Percentiles rank a stretch among this genome's conserved stretches.
Evolutionary conservation across 2,113 vertebrate species (phyloP).

Genomic region (Chascanopsetta lugubris): DNA sequence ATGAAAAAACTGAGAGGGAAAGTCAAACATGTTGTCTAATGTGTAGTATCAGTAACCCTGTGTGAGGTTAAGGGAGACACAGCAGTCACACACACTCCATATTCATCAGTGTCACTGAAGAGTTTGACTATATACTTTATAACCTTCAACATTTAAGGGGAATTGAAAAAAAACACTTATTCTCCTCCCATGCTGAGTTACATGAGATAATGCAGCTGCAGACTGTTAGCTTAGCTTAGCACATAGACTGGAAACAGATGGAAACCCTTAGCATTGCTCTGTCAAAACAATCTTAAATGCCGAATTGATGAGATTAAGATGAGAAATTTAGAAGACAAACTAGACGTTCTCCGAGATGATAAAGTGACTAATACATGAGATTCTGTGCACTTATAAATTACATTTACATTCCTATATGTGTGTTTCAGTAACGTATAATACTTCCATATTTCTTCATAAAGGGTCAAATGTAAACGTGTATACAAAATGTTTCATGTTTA

Average conservation of each 20-base stretch:
- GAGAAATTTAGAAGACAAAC: background rate
- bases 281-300: background rate
- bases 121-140: background rate
- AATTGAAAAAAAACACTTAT: background rate
- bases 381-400: too few species aligned
- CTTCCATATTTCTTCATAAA: too few species aligned
- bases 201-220: background rate
- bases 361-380: background rate
- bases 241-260: background rate
- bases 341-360: background rate
- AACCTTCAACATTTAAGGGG: background rate
- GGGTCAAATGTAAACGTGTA: too few species aligned
- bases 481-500: too few species aligned
- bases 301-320: too few species aligned
- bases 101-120: background rate
- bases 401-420: too few species aligned
- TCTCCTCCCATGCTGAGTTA: background rate
- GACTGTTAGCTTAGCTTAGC: constrained; percentile 8
- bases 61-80: background rate
- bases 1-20: background rate
- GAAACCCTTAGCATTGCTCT: background rate
- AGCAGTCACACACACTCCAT: background rate
- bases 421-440: too few species aligned
- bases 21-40: background rate
- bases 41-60: background rate